Evolutionary conservation across 2,113 vertebrate genomes (phyloP), one percentile per base, ranked within the genome.

Genomic region (Pitta sordida): DNA sequence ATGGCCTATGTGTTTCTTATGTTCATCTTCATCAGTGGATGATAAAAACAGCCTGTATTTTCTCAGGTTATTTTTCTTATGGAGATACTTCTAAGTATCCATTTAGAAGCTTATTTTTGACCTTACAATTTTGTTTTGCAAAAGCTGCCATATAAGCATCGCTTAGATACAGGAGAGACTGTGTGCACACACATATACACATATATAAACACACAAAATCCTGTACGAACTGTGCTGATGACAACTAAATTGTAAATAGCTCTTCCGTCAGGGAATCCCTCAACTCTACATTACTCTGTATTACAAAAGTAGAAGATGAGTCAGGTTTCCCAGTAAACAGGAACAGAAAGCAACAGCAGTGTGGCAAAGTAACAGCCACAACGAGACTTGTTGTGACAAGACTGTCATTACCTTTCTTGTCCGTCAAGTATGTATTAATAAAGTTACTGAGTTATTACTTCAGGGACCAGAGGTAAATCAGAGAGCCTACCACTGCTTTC

Each of bases 251-350:
- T 73, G 62, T 71, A 90, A 91, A 91, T 69, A 91, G 46, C 27
- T 73, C 67, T 91, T 91, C 62, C 49, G 69, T 49, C 37, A 65
- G 90, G 91, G 78, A 94, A 96, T 92, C 62, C 69, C 94, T 81
- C 43, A 87, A 19, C 34, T 44, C 52, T 60, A 20, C 39, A n/a
- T 93, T 71, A 75, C 37, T n/a, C 16, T 39, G 21, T 26, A 15
- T 53, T 84, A 43, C 46, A 69, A 67, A 96, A 94, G 74, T 69
- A 87, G 84, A 23, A 79, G 73, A 94, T 65, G 86, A 91, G 58
- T 95, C 92, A 95, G 13, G 18, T 85, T 92, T 82, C 74, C 81
- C 69, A 49, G 70, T 80, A 95, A 93, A 83, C 46, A 91, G 63
- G 37, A 86, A 44, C 53, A 62, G 84, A 84, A 93, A 82, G 65